Conservation (phyloP, 2,797 vertebrate genomes). For the Lithobates pipiens region DNA sequence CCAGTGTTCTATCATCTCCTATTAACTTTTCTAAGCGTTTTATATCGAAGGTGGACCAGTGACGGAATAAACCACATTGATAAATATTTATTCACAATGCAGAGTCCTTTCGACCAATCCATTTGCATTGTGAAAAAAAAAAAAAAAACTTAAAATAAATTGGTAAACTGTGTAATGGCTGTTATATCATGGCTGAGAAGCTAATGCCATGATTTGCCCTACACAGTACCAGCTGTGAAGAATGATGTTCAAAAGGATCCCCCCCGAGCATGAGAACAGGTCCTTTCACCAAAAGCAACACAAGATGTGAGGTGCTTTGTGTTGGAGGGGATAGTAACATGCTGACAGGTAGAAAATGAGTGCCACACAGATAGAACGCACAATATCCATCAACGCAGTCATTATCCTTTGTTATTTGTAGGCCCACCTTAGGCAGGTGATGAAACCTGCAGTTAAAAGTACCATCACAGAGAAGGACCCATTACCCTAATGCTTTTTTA, state of each 20-base stretch:
- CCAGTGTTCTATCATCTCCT: too few relatives aligned
- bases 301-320: conserved; percentile 56
- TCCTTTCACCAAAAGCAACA: conserved; percentile 71
- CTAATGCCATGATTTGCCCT: not conserved
- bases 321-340: conserved; percentile 64
- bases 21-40: too few relatives aligned
- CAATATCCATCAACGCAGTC: conserved; percentile 80
- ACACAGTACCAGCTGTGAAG: conserved; percentile 33
- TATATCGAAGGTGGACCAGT: too few relatives aligned
- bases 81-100: too few relatives aligned
- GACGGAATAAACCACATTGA: too few relatives aligned
- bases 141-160: too few relatives aligned
- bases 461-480: conserved; percentile 74
- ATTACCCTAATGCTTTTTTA: conserved; percentile 63
- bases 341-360: conserved; percentile 71
- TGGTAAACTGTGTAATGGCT: not conserved
- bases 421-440: conserved; percentile 80
- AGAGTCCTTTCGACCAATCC: too few relatives aligned
- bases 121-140: too few relatives aligned
- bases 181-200: not conserved
- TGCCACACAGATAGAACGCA: conserved; percentile 76
- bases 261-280: conserved; percentile 67
- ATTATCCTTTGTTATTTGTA: conserved; percentile 83
- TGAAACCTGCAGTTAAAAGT: conserved; percentile 86
- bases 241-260: conserved; percentile 41